A percentile compares a stretch with the other conserved stretches of the same genome.
These are phyloP conservation scores for Leptopilina drosophilae DNA, from an alignment of 2,888 invertebrate genomes.

Conservation along the genomic window DNA sequence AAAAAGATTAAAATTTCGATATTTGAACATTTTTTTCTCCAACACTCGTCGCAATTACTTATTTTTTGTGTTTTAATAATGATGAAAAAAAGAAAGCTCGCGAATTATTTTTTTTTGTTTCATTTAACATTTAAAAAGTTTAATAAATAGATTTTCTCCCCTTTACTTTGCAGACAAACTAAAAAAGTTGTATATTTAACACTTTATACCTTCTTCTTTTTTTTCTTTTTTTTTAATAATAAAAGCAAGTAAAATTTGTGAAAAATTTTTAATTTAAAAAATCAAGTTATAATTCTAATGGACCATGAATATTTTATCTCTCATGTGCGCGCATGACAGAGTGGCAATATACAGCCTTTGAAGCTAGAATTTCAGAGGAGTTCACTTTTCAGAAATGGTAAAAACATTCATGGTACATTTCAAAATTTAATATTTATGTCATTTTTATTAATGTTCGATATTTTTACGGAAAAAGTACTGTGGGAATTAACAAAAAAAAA, in stretches of 20 bases:
- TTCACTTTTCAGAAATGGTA: slow-evolving; percentile 9
- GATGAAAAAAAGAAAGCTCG: no score
- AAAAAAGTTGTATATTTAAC: neutral
- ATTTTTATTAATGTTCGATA: slow-evolving; percentile 1
- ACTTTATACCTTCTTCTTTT: neutral
- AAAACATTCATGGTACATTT: slow-evolving; percentile 14
- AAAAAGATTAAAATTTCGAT: no score
- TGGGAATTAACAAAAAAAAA: no score
- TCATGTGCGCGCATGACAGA: slow-evolving; percentile 3
- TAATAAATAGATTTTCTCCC: neutral
- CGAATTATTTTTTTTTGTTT: no score
- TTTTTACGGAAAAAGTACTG: no score
- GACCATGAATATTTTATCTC: slow-evolving; percentile 6
- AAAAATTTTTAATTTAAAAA: slow-evolving; percentile 12
- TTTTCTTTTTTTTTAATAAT: neutral
- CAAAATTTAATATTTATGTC: slow-evolving; percentile 1
- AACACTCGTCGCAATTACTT: no score
- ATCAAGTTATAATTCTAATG: slow-evolving; percentile 14
- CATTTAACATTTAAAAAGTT: no score
- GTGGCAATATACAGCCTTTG: slow-evolving; percentile 13
- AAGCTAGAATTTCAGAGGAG: slow-evolving; percentile 17
- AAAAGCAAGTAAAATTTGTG: slow-evolving; percentile 5
- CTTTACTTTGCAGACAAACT: neutral
- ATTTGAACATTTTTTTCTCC: no score
- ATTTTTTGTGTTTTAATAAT: no score